Evolutionary conservation across 2,113 vertebrate genomes (phyloP).

Genomic region (Dasypus novemcinctus): DNA sequence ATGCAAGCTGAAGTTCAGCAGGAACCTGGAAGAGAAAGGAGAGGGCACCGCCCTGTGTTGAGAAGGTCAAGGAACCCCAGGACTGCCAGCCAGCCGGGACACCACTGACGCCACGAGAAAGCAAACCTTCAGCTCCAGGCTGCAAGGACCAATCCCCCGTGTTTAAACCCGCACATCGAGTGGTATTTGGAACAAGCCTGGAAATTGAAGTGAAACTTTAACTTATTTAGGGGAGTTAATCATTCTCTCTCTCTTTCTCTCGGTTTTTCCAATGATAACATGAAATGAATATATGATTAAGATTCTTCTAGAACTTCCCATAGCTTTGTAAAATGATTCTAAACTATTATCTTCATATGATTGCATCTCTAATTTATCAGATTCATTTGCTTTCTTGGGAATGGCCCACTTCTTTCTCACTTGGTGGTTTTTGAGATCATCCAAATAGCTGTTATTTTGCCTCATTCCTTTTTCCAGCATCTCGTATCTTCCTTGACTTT

Average conservation of each 20-base stretch:
- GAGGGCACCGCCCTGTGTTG: too few species aligned
- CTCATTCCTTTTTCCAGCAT: background rate
- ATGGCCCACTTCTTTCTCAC: background rate
- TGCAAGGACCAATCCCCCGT: too few species aligned
- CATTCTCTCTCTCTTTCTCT: background rate
- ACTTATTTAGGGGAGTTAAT: background rate
- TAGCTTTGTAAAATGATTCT: background rate
- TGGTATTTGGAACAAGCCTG: too few species aligned
- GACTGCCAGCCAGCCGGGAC: too few species aligned
- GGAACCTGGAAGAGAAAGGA: too few species aligned
- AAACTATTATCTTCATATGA: background rate
- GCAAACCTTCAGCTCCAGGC: too few species aligned
- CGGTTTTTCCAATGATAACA: background rate
- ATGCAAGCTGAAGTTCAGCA: too few species aligned
- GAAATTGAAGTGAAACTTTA: background rate
- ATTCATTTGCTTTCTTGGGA: background rate
- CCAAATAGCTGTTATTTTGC: background rate
- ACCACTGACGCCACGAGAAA: too few species aligned
- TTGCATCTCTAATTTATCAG: background rate
- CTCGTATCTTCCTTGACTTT: background rate
- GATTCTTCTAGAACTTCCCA: background rate
- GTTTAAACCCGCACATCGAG: too few species aligned
- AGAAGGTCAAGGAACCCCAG: too few species aligned
- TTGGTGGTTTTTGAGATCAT: background rate
- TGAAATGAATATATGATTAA: background rate